Percentiles rank a stretch among this genome's conserved stretches.
Conservation (phyloP, 2,113 vertebrate species). For the Steatornis caripensis region DNA sequence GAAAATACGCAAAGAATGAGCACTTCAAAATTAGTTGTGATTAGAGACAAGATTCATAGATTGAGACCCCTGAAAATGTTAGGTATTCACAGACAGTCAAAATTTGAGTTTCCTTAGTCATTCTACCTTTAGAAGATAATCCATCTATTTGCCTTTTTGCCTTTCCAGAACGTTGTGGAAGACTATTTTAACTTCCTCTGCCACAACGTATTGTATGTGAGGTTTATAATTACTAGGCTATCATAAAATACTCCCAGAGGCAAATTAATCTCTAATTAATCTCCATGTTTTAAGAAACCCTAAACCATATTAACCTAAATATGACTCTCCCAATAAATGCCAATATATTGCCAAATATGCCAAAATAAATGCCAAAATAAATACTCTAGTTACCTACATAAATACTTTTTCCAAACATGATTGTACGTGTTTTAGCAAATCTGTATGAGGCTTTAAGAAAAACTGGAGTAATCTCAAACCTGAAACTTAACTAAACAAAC, state of each 20-base stretch:
- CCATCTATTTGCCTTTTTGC: neutral
- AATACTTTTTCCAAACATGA: neutral
- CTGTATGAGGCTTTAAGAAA: neutral
- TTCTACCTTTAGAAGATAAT: neutral
- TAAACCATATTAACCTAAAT: neutral
- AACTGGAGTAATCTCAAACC: neutral
- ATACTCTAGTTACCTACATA: neutral
- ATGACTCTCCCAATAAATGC: neutral
- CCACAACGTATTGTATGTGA: neutral
- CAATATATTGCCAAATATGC: no score
- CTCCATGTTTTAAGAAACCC: neutral
- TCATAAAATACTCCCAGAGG: neutral
- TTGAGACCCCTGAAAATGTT: neutral
- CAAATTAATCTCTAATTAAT: neutral
- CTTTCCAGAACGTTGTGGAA: neutral
- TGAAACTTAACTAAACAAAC: neutral
- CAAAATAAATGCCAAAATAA: neutral
- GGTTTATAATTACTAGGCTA: neutral
- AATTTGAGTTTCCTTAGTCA: neutral
- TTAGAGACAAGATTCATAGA: neutral
- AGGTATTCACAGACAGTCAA: neutral
- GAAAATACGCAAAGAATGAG: neutral
- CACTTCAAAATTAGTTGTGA: neutral
- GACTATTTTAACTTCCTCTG: neutral
- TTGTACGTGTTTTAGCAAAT: neutral